Evolutionary conservation across 2,888 invertebrate genomes (phyloP), one percentile per base, ranked within the genome.

Genomic region (Prenolepis imparis): DNA sequence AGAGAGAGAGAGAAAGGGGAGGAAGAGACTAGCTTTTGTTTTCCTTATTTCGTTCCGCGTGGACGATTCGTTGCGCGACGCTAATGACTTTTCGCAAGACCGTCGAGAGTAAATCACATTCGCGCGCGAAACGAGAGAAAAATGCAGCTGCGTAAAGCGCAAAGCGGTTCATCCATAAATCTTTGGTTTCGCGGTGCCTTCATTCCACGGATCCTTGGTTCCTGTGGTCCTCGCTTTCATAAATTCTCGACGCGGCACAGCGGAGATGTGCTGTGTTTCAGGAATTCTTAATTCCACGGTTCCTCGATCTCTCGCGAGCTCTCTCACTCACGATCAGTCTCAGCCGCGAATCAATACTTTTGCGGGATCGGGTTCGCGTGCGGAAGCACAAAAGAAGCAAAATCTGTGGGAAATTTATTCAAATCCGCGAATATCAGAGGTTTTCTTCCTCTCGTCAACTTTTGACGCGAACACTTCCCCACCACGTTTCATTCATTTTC

Each of bases 251-350:
- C n/a, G n/a, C 55, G 21, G 57, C 15, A 12, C 55, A 21, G 24
- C 24, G 70, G 5, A 21, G 52, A 78, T n/a, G 48, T 48, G 15
- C 41, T 24, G 32, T 36, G 70, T 70, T 41, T 57, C 41, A 39
- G 32, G 70, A 78, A 70, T 78, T 28, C 41, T 78, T 78, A 78
- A 68, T 78, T 70, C 57, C 78, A 78, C 68, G 68, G 28, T 77
- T 41, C 8, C 70, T 12, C 12, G 70, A 70, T 78, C 41, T 78
- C 41, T 59, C 41, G 9, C 70, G 32, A 44, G 44, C 12, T 41
- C 48, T 32, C 39, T 78, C 28, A 3, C 28, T 28, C 28, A 3
- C 36, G 32, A 5, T 48, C 18, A n/a, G n/a, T 55, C 36, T n/a
- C 6, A 41, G 24, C 18, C 36, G 11, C 36, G 21, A 36, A 59